Evolutionary conservation across 2,888 invertebrate genomes (phyloP).

Genomic region (Apodemia duryi): DNA sequence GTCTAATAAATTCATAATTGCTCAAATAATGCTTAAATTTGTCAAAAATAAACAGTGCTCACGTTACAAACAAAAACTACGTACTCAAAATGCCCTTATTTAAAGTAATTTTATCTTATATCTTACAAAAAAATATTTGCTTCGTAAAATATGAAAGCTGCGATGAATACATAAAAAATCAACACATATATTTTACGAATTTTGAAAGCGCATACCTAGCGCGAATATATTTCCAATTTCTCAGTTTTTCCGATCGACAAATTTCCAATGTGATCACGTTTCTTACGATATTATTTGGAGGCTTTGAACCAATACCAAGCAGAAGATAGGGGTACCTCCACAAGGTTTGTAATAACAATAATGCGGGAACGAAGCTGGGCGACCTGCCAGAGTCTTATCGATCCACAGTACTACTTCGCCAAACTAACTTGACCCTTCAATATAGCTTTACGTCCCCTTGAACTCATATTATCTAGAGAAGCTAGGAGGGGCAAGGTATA

Average conservation of each 20-base stretch:
- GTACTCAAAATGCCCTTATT: too few species aligned
- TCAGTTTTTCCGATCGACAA: slow-evolving; percentile 37
- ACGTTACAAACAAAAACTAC: too few species aligned
- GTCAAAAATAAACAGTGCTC: too few species aligned
- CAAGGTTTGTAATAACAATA: slow-evolving; percentile 75
- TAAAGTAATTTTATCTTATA: too few species aligned
- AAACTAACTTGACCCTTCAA: slow-evolving; percentile 55
- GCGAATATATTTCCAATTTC: slow-evolving; percentile 23
- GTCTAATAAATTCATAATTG: too few species aligned
- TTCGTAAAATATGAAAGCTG: neutral
- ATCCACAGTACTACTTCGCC: slow-evolving; percentile 56
- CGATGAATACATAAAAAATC: neutral
- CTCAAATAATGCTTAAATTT: too few species aligned
- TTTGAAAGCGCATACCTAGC: slow-evolving; percentile 12
- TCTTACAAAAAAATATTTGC: too few species aligned
- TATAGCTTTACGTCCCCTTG: slow-evolving; percentile 50
- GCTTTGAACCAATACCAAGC: slow-evolving; percentile 61
- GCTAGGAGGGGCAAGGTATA: slow-evolving; percentile 45
- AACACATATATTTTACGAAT: slow-evolving; percentile 1
- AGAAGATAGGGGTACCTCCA: slow-evolving; percentile 54
- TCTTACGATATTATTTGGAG: slow-evolving; percentile 62
- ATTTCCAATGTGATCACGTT: slow-evolving; percentile 45
- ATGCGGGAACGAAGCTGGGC: slow-evolving; percentile 73
- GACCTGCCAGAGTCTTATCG: slow-evolving; percentile 76
- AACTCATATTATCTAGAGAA: slow-evolving; percentile 41